A percentile compares a stretch with the other conserved stretches of the same genome.
Evolutionary conservation across 2,113 vertebrate species (phyloP).

Genomic region (Malaclemys terrapin): DNA sequence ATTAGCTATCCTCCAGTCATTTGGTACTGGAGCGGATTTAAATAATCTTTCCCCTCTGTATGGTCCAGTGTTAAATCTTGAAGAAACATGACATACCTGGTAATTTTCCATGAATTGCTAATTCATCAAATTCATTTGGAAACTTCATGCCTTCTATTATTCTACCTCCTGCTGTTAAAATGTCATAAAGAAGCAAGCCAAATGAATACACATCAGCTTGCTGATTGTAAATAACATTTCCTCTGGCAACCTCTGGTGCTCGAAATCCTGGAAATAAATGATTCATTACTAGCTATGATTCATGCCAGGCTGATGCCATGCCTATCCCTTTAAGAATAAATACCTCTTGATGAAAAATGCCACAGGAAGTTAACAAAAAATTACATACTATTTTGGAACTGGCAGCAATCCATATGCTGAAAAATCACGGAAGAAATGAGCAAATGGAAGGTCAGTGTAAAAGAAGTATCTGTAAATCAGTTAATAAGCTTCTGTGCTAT

Average conservation of each 20-base stretch:
- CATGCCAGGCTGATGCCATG: not conserved
- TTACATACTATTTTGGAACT: constrained; percentile 25
- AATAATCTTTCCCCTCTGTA: no score
- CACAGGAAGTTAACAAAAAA: constrained; percentile 36
- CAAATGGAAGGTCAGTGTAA: not conserved
- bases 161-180: constrained; percentile 91
- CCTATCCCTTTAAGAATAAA: constrained; percentile 32
- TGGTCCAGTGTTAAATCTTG: not conserved
- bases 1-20: no score
- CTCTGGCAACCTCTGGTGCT: constrained; percentile 94
- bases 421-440: constrained; percentile 16
- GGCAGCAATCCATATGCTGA: not conserved
- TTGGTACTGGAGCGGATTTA: no score
- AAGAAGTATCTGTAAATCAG: not conserved
- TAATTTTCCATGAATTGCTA: constrained; percentile 93
- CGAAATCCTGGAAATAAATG: constrained; percentile 87
- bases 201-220: constrained; percentile 97
- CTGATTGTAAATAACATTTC: constrained; percentile 96
- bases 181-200: constrained; percentile 95
- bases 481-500: not conserved
- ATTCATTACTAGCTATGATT: constrained; percentile 36
- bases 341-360: constrained; percentile 1
- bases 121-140: constrained; percentile 98
- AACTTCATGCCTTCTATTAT: constrained; percentile 97
- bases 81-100: constrained; percentile 84